Base-by-base conservation (phyloP, 2,113 vertebrate species). In the Eretmodus cyanostictus region DNA sequence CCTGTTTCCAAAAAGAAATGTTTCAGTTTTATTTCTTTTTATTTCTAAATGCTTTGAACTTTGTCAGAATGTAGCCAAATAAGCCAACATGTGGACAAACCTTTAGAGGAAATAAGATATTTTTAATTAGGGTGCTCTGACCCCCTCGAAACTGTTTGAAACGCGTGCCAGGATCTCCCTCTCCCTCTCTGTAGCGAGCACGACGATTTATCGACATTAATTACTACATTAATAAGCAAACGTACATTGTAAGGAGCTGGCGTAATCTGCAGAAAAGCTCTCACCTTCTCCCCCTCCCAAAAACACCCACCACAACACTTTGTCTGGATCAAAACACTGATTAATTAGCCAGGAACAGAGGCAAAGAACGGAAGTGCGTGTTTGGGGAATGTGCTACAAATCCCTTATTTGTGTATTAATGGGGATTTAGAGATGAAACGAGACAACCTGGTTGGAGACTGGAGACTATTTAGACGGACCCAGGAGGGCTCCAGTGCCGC, bases 381-480 rank as follows among this genome's bases (percentile, higher is more conserved):
- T 91, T 86, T 45, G 57, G 84, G 88, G 94, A 92, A 76, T 36
- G 31, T 17, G 83, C 89, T 86, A 83, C 93, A 95, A 96, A 95
- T 93, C 91, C 93, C 89, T 94, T 82, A 94, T 93, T 95, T 93
- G 90, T 94, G 90, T 93, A 87, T 94, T 95, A 95, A 93, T 89
- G 86, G 80, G 93, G 92, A 95, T 95, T 96, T 93, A 88, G 86
- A 94, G 95, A 96, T 96, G 95, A 96, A 96, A 95, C 61, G 27
- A 86, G 89, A 94, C 88, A 89, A 91, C 73, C 81, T 91, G 90
- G 83, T 87, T 91, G 91, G 86, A 88, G 86, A 84, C 61, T 51
- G 45, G 88, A 89, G 89, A 86, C 86, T 91, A 81, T 94, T 91
- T 93, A 91, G 90, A 93, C 80, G 22, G 85, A 81, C 89, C 89